Conservation (phyloP, 2,888 invertebrate species). For the Pyralis farinalis region DNA sequence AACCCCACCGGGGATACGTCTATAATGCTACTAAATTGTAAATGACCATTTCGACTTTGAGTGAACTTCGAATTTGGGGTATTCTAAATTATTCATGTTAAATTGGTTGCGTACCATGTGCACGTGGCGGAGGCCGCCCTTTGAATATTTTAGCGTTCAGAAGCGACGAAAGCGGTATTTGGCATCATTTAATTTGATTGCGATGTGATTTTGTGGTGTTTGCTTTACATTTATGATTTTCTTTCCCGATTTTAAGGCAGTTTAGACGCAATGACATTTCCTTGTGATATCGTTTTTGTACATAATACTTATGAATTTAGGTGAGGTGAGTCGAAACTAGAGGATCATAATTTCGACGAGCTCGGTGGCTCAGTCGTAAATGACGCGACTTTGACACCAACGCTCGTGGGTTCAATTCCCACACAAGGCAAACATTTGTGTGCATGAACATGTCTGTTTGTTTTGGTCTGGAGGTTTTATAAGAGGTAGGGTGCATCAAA, state of each 20-base stretch:
- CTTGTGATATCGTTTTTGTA: not conserved
- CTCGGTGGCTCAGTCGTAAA: too few relatives aligned
- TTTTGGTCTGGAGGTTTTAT: too few relatives aligned
- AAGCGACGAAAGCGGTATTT: slow-evolving; percentile 30
- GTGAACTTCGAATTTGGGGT: slow-evolving; percentile 54
- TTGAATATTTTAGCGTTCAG: slow-evolving; percentile 40
- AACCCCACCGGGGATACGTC: slow-evolving; percentile 39
- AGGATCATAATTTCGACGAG: too few relatives aligned
- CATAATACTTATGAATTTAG: too few relatives aligned
- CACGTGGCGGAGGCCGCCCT: slow-evolving; percentile 25
- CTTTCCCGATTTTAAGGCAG: not conserved
- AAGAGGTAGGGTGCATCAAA: too few relatives aligned
- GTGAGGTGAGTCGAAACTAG: too few relatives aligned
- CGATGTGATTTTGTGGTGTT: slow-evolving; percentile 30
- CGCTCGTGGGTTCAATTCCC: too few relatives aligned
- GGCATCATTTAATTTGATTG: slow-evolving; percentile 41
- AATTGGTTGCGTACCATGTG: slow-evolving; percentile 44
- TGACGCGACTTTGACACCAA: too few relatives aligned
- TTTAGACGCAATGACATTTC: too few relatives aligned
- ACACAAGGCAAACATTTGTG: too few relatives aligned
- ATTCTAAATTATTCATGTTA: slow-evolving; percentile 57
- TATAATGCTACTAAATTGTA: slow-evolving; percentile 66
- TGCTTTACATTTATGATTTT: not conserved
- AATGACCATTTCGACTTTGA: slow-evolving; percentile 61
- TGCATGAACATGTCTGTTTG: too few relatives aligned